Conservation (phyloP, 2,888 invertebrate genomes). For the Agriopis aurantiaria region DNA sequence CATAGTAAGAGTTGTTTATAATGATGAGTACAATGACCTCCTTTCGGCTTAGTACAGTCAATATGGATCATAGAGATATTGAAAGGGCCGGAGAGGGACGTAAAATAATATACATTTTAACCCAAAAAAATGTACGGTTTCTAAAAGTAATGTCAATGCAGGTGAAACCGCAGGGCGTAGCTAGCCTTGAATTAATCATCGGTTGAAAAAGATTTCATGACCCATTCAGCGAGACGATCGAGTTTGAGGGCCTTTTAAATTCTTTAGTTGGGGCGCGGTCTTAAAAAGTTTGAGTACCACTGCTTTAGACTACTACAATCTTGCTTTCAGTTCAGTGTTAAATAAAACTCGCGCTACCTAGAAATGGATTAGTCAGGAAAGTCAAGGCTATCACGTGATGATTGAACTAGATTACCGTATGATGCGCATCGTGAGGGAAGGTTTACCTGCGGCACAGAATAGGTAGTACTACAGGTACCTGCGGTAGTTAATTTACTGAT, state of each 20-base stretch:
- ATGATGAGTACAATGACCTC: too few species aligned
- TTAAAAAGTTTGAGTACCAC: conserved; percentile 5
- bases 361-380: conserved; percentile 22
- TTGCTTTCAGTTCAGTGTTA: conserved; percentile 43
- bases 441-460: conserved; percentile 3
- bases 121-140: too few species aligned
- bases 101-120: too few species aligned
- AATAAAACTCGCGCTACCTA: conserved; percentile 12
- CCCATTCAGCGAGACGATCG: neutral
- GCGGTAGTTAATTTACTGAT: conserved; percentile 14
- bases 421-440: conserved; percentile 28
- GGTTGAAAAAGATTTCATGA: too few species aligned
- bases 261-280: neutral
- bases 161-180: too few species aligned
- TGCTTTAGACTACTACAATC: conserved; percentile 43
- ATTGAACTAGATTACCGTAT: conserved; percentile 1
- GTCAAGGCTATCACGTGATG: conserved; percentile 33
- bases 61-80: too few species aligned
- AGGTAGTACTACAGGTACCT: too few species aligned
- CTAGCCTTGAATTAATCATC: too few species aligned
- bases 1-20: too few species aligned
- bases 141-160: too few species aligned
- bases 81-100: too few species aligned
- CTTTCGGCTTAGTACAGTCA: too few species aligned
- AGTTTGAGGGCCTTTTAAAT: neutral